phyloP scores from a whole-genome alignment of 2,888 invertebrate genomes.

The Catocala fraxini region DNA sequence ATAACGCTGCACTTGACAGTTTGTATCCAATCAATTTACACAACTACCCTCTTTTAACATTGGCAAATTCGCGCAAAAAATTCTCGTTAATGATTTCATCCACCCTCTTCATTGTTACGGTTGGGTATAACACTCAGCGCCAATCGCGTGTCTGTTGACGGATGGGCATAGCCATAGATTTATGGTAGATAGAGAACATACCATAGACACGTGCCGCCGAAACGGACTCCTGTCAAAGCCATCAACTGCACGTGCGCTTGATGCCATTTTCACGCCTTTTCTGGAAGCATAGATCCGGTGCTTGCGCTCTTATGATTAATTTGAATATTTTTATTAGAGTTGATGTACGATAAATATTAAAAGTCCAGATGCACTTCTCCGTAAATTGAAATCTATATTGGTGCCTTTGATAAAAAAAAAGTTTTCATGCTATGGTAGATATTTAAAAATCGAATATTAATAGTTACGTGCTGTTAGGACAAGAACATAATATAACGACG shows the following conservation, averaged over 20 bases:
- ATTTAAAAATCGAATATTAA: too few relatives aligned
- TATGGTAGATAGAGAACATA: slow-evolving; percentile 46
- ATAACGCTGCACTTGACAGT: slow-evolving; percentile 9
- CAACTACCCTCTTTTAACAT: slow-evolving; percentile 25
- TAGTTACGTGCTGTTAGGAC: too few relatives aligned
- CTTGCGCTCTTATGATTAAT: background rate
- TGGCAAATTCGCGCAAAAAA: slow-evolving; percentile 33
- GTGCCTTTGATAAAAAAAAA: too few relatives aligned
- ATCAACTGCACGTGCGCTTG: slow-evolving; percentile 59
- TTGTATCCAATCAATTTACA: slow-evolving; percentile 25
- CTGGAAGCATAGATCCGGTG: background rate
- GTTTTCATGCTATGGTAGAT: too few relatives aligned
- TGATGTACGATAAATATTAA: too few relatives aligned
- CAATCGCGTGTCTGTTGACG: slow-evolving; percentile 68
- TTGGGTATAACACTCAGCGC: slow-evolving; percentile 49
- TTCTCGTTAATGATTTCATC: slow-evolving; percentile 34
- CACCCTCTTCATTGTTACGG: slow-evolving; percentile 32
- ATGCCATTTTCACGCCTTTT: slow-evolving; percentile 44
- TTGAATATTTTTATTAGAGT: background rate
- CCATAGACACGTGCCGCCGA: slow-evolving; percentile 50
- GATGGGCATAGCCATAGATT: slow-evolving; percentile 52
- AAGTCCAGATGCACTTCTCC: too few relatives aligned
- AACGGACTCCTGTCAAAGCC: slow-evolving; percentile 70
- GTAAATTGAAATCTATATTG: too few relatives aligned
- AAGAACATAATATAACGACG: too few relatives aligned